Percentiles rank a stretch among this genome's conserved stretches.
Evolutionary conservation across 2,888 invertebrate genomes (phyloP).

Genomic region (Syrista parreyssii): DNA sequence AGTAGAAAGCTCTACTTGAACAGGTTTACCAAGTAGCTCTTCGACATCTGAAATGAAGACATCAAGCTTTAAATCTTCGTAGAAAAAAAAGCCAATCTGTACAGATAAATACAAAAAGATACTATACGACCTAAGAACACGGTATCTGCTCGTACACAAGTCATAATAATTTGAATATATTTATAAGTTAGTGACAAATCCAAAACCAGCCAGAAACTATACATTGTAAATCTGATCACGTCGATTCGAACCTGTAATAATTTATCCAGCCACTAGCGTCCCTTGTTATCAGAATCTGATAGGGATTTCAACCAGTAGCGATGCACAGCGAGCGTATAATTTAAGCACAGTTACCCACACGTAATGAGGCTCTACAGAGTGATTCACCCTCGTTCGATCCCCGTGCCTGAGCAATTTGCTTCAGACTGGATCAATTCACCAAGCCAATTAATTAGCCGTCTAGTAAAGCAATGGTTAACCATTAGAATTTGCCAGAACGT

Average conservation of each 20-base stretch:
- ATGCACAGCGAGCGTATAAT: neutral
- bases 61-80: neutral
- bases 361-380: neutral
- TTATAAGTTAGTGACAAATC: neutral
- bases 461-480: neutral
- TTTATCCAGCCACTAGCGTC: slow-evolving; percentile 36
- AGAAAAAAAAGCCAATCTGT: neutral
- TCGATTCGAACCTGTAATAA: slow-evolving; percentile 36
- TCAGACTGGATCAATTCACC: neutral
- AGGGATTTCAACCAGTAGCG: slow-evolving; percentile 12
- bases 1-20: slow-evolving; percentile 77
- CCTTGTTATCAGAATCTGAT: slow-evolving; percentile 42
- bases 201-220: neutral
- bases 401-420: neutral
- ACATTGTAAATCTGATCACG: slow-evolving; percentile 43
- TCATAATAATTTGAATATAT: neutral
- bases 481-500: neutral
- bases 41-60: slow-evolving; percentile 73
- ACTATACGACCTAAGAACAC: neutral
- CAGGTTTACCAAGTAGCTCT: slow-evolving; percentile 80
- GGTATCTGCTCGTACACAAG: neutral
- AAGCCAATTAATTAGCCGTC: neutral
- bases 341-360: slow-evolving; percentile 1
- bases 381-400: neutral
- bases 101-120: neutral